phyloP scores from a whole-genome alignment of 2,888 invertebrate genomes.

The Venusia cambrica region DNA sequence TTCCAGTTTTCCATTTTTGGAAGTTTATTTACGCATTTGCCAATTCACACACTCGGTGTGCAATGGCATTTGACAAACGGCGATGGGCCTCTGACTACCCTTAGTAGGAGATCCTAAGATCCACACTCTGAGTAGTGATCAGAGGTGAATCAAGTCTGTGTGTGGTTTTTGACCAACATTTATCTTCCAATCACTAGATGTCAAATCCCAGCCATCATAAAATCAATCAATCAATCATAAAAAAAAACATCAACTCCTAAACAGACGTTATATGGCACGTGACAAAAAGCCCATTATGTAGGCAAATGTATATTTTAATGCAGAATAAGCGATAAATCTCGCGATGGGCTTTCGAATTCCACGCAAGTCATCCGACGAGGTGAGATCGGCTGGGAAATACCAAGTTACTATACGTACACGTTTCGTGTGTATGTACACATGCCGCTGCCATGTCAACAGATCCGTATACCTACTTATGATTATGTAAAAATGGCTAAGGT shows the following conservation, averaged over 20 bases:
- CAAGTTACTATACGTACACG: conserved; percentile 58
- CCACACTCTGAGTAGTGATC: no score
- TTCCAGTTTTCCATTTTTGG: no score
- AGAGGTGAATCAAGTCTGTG: no score
- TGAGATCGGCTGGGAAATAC: conserved; percentile 79
- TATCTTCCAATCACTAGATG: conserved; percentile 31
- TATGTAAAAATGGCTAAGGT: conserved; percentile 3
- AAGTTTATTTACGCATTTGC: no score
- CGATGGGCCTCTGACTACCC: no score
- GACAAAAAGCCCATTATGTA: conserved; percentile 76
- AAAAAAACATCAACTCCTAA: conserved; percentile 54
- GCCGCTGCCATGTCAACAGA: conserved; percentile 51
- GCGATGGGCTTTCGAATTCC: conserved; percentile 80
- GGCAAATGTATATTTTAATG: conserved; percentile 79
- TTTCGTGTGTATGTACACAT: conserved; percentile 55
- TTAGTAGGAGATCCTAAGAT: no score
- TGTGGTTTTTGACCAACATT: conserved; percentile 9
- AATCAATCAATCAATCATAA: conserved; percentile 66
- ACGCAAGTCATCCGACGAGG: conserved; percentile 76
- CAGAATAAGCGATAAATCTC: conserved; percentile 79
- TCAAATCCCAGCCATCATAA: no score
- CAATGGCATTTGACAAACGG: no score
- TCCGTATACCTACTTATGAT: conserved; percentile 44
- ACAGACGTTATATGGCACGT: conserved; percentile 64
- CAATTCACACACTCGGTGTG: no score